Evolutionary conservation across 64 coral and sea anemone genomes (phyloP), one percentile per base, ranked within the genome.

Genomic region (Platygyra sinensis): DNA sequence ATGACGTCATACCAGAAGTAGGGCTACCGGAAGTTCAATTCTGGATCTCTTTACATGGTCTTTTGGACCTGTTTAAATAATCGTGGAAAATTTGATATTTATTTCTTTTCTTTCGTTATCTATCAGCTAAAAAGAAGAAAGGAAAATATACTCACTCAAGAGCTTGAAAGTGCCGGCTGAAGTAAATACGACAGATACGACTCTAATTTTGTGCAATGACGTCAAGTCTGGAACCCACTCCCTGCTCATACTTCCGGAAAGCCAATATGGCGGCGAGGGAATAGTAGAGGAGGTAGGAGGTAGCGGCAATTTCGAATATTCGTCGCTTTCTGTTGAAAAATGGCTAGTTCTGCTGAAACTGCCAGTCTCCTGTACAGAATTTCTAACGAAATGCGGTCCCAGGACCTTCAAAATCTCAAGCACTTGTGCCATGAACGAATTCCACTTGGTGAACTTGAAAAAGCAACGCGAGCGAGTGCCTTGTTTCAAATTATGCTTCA

Each of bases 331-430:
- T 8, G 10, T 29, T 10, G 22, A 69, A 16, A 57, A n/a, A 69
- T 69, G 65, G 25, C 6, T 69, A 10, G 22, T 10, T 69, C 22
- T 27, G 22, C 65, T n/a, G 80, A 85, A 18, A 71, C 62, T 64
- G 16, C 62, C 76, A 13, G 24, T 52, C 29, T 86, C 52, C 74
- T 80, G 18, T 87, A 87, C 54, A 51, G 30, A 32, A 63, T 88
- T 52, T 49, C 67, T 87, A 73, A 73, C 80, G 60, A 96, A 88
- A 81, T 80, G 67, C 91, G 72, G 57, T 76, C 31, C 24, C 60
- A 19, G 12, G 97, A 99, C 74, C 60, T 99, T 65, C 87, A 95
- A 61, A 93, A 83, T 39, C 9, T 99, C 13, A 99, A 99, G 30
- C 93, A 95, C 80, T 86, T 99, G 25, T 94, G 97, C 67, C 54